Evolutionary conservation across 2,888 invertebrate species (phyloP).

Genomic region (Gnatocerus cornutus): DNA sequence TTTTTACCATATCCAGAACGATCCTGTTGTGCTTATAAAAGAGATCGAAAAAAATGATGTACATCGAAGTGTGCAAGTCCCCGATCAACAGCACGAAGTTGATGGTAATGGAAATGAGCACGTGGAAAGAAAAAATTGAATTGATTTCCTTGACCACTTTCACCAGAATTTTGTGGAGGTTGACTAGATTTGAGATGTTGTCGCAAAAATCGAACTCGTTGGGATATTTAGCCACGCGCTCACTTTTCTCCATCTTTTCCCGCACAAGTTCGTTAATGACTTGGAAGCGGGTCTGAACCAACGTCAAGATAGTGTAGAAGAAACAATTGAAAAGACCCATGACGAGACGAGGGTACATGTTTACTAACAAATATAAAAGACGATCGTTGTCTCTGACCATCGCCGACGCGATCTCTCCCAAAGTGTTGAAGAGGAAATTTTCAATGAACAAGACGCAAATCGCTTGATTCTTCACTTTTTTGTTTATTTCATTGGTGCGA

Average conservation of each 20-base stretch:
- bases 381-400: neutral
- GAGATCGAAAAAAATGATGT: conserved; percentile 36
- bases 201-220: conserved; percentile 38
- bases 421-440: conserved; percentile 14
- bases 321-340: conserved; percentile 4
- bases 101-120: conserved; percentile 39
- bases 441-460: neutral
- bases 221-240: conserved; percentile 44
- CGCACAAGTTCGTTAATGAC: conserved; percentile 33
- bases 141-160: conserved; percentile 40
- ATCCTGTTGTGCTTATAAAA: conserved; percentile 14
- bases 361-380: neutral
- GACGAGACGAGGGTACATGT: conserved; percentile 25
- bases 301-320: neutral
- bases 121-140: conserved; percentile 43
- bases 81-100: conserved; percentile 42
- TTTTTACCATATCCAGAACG: conserved; percentile 18
- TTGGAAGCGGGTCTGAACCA: conserved; percentile 30
- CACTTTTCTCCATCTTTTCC: conserved; percentile 45
- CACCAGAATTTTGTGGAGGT: conserved; percentile 47
- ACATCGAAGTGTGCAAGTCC: conserved; percentile 39
- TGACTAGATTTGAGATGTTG: conserved; percentile 30
- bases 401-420: conserved; percentile 11
- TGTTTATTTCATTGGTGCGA: conserved; percentile 1
- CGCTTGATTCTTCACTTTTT: neutral